Percentiles rank a stretch among this genome's conserved stretches.
Evolutionary conservation across 2,113 vertebrate species (phyloP).

Genomic region (Rutilus rutilus): DNA sequence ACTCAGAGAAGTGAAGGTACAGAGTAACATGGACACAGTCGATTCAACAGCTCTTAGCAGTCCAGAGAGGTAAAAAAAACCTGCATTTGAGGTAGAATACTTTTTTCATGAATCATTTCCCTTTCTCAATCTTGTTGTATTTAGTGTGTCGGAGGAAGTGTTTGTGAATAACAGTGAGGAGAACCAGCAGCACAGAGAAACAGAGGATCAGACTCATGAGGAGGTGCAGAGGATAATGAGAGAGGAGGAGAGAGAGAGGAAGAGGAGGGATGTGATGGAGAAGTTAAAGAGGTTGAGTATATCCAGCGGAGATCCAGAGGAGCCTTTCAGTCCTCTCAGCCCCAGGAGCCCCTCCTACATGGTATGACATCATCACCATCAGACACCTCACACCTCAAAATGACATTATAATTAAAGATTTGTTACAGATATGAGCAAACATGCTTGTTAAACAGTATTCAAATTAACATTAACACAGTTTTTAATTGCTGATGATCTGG

Average conservation of each 20-base stretch:
- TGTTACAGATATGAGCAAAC: neutral
- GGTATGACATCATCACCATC: neutral
- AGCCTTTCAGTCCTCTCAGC: constrained; percentile 49
- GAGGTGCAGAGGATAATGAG: constrained; percentile 29
- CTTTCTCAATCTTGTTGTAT: neutral
- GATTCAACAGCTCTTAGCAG: constrained; percentile 5
- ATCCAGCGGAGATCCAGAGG: constrained; percentile 43
- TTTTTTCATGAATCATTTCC: constrained; percentile 12
- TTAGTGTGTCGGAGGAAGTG: constrained; percentile 54
- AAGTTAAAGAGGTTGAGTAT: constrained; percentile 43
- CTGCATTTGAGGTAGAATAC: neutral
- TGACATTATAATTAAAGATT: neutral
- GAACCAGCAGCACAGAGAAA: neutral
- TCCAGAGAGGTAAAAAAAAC: constrained; percentile 27
- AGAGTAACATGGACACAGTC: constrained; percentile 22
- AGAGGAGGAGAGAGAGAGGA: constrained; percentile 36
- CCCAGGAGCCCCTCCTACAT: constrained; percentile 43
- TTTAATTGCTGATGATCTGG: neutral
- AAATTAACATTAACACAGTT: neutral
- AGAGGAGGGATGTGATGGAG: constrained; percentile 41
- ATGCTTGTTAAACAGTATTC: neutral
- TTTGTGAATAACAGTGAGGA: constrained; percentile 10
- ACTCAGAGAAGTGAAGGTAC: neutral
- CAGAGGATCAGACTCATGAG: neutral
- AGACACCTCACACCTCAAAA: neutral